Percentiles rank a stretch among this genome's conserved stretches.
Conservation (phyloP, 2,888 invertebrate genomes). For the Drosophila infuscata region DNA sequence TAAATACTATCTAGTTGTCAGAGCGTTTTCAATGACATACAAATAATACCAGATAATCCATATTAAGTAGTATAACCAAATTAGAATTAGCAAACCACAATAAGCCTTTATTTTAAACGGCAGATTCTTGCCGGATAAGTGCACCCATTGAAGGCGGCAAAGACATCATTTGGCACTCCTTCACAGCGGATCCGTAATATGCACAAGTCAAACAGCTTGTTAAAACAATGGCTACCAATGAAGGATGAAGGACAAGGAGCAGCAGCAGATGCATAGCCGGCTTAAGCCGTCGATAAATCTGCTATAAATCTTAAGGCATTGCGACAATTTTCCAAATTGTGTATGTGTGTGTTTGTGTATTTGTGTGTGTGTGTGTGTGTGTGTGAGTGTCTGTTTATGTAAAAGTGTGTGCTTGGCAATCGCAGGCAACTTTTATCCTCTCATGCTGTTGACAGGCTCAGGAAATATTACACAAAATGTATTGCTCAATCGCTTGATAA, state of each 20-base stretch:
- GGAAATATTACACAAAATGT: conserved; percentile 63
- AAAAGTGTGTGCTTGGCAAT: conserved; percentile 25
- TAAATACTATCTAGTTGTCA: background rate
- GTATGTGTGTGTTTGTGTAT: conserved; percentile 1
- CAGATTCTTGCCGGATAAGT: conserved; percentile 12
- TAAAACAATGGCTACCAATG: conserved; percentile 37
- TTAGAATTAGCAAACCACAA: background rate
- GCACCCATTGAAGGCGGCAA: conserved; percentile 8
- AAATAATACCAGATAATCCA: background rate
- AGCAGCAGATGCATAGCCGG: conserved; percentile 52
- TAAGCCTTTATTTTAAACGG: background rate
- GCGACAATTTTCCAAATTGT: conserved; percentile 48
- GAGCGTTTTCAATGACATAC: too few relatives aligned
- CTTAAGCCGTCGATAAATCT: conserved; percentile 71
- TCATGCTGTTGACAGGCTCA: conserved; percentile 46
- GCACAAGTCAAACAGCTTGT: conserved; percentile 45
- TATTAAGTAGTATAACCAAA: background rate
- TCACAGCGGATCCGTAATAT: conserved; percentile 35
- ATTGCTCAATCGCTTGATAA: conserved; percentile 75
- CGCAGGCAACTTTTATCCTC: conserved; percentile 43
- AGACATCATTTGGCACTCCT: background rate
- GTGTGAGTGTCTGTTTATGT: too few relatives aligned
- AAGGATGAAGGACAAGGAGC: conserved; percentile 6
- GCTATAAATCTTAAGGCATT: conserved; percentile 69
- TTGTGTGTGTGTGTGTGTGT: background rate